Conservation (phyloP, 2,113 vertebrate genomes). For the Nycticebus coucang region DNA sequence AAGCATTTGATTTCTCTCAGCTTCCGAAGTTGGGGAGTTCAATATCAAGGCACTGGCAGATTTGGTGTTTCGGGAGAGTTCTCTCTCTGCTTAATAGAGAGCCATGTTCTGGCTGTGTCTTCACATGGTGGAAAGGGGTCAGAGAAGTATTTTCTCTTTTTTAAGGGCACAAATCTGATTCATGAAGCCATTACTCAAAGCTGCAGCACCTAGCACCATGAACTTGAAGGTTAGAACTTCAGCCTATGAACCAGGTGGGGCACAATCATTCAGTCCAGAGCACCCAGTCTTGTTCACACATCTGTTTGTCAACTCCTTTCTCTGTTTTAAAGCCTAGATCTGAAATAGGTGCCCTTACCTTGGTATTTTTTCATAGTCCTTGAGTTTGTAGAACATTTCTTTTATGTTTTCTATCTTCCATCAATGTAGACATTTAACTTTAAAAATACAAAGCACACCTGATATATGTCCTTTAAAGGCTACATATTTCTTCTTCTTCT, state of each 20-base stretch:
- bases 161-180: not conserved
- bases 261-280: not conserved
- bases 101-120: not conserved
- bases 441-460: not conserved
- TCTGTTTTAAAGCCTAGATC: not conserved
- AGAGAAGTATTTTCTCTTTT: not conserved
- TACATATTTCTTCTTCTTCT: not conserved
- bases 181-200: rapidly evolving
- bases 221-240: not conserved
- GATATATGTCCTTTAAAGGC: not conserved
- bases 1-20: not conserved
- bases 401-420: not conserved
- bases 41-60: not conserved
- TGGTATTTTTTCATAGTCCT: not conserved
- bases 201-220: too few relatives aligned
- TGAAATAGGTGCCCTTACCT: not conserved
- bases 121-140: not conserved
- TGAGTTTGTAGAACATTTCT: not conserved
- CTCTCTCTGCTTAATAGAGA: not conserved
- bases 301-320: not conserved
- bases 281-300: not conserved
- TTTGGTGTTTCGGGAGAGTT: not conserved
- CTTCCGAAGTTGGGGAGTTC: not conserved
- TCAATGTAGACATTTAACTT: not conserved
- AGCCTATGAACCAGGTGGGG: not conserved